These are phyloP conservation scores for Acipenser transmontanus DNA, from an alignment of 2,797 vertebrate genomes.

Conservation along the genomic window DNA sequence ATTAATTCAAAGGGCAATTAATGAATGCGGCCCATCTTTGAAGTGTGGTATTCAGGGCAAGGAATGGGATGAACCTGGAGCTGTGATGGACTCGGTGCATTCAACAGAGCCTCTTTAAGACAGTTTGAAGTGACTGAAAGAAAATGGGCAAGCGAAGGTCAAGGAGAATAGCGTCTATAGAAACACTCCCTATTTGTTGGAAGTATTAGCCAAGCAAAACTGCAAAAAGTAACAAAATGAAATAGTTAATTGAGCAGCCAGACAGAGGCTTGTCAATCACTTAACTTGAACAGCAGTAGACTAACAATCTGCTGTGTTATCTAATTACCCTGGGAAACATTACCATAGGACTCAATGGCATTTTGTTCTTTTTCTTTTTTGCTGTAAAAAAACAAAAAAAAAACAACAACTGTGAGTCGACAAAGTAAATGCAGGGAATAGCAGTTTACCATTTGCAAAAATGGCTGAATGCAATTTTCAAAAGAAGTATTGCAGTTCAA, in stretches of 20 bases:
- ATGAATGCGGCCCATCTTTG: constrained; percentile 99
- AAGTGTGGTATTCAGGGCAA: constrained; percentile 91
- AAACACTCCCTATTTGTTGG: constrained; percentile 97
- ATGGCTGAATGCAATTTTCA: too few relatives aligned
- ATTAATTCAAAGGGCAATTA: constrained; percentile 99
- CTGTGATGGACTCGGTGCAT: constrained; percentile 92
- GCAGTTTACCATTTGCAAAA: too few relatives aligned
- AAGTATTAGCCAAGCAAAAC: constrained; percentile 94
- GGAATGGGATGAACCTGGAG: constrained; percentile 84
- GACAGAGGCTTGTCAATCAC: constrained; percentile 99
- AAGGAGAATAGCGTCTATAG: constrained; percentile 94
- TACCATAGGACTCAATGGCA: constrained; percentile 71
- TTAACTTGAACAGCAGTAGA: constrained; percentile 85
- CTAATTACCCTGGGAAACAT: constrained; percentile 78
- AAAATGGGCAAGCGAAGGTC: constrained; percentile 98
- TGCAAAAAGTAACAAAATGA: constrained; percentile 96
- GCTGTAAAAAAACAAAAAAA: background rate
- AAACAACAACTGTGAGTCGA: background rate
- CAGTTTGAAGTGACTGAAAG: constrained; percentile 92
- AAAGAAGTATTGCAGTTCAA: too few relatives aligned
- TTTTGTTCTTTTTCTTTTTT: constrained; percentile 59
- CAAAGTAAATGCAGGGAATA: background rate
- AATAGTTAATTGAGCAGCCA: constrained; percentile 99
- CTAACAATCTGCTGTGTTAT: constrained; percentile 72
- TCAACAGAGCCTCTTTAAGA: constrained; percentile 87